Evolutionary conservation across 2,888 invertebrate genomes (phyloP), one percentile per base, ranked within the genome.

Genomic region (Sympetrum striolatum): DNA sequence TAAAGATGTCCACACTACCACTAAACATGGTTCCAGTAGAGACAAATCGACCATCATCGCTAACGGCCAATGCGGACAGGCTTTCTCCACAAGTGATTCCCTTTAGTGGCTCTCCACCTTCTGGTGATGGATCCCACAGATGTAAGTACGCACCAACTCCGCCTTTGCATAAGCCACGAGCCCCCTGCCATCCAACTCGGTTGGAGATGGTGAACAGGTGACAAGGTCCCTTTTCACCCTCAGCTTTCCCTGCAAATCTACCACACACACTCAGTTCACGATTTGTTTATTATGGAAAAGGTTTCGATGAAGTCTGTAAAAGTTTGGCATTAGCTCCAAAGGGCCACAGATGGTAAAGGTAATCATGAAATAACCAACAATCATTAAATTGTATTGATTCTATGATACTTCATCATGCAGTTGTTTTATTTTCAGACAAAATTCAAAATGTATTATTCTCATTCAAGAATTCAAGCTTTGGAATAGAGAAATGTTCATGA

Each of bases 11-110:
- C 22, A 99, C 97, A 92, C 97, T 97, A 86, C 99, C 99, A 91
- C 97, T 97, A 93, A 97, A 97, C 97, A 99, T 98, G 79, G 98
- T 98, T 14, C 99, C 99, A 25, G 98, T 96, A 91, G 98, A 98
- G 1, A 99, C 96, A 94, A 98, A 99, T 91, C 97, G 95, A 0
- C 99, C 99, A 94, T 99, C 98, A 93, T 98, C 97, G 91, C 98
- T 95, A 44, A 98, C 98, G 0, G 98, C 97, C 91, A 98, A 94
- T 25, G 98, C 97, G 5, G 98, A 97, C 53, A 98, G 94, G 91
- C 97, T 96, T 94, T 98, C 98, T 91, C 96, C 95, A 91, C 97
- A 96, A 48, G 95, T 94, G 81, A 95, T 37, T 37, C 86, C 58
- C 92, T 95, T 95, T 37, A 94, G 94, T 15, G 97, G 94, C 44